phyloP scores from a whole-genome alignment of 1,140 invertebrate genomes.

The Camponotus vicinus region DNA sequence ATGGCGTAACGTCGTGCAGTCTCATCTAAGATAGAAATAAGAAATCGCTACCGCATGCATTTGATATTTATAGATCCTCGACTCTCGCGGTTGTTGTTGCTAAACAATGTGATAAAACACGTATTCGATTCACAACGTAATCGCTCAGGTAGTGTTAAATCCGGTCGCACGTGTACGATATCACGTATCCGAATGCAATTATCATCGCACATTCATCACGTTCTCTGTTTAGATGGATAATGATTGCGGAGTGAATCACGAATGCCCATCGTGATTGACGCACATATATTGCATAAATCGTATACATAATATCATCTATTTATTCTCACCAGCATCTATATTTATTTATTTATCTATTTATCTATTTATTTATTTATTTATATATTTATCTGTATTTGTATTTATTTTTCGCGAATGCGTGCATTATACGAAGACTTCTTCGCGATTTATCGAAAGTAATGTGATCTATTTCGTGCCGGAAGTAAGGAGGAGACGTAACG shows the following conservation, averaged over 20 bases:
- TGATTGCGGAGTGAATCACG: conserved; percentile 43
- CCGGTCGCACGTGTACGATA: conserved; percentile 6
- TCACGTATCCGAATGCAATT: conserved; percentile 35
- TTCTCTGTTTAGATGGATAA: conserved; percentile 33
- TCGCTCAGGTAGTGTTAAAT: conserved; percentile 11
- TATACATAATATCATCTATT: conserved; percentile 16
- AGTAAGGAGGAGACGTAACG: neutral
- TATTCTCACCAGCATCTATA: conserved; percentile 42
- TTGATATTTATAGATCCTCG: conserved; percentile 61
- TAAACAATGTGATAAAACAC: conserved; percentile 64
- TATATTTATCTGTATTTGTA: conserved; percentile 12
- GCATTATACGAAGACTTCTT: neutral
- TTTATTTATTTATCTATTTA: conserved; percentile 39
- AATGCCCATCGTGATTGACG: conserved; percentile 28
- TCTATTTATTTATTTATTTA: conserved; percentile 35
- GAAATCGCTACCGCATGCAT: conserved; percentile 32
- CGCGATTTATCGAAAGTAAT: neutral
- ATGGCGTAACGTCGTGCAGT: neutral
- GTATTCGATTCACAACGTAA: conserved; percentile 15
- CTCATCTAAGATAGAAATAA: conserved; percentile 1
- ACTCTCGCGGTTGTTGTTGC: conserved; percentile 45
- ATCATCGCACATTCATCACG: conserved; percentile 36
- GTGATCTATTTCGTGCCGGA: neutral
- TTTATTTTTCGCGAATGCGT: neutral
- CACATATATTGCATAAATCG: conserved; percentile 24